Base-by-base conservation (phyloP, 2,888 invertebrate genomes). In the Coleophora deauratella region DNA sequence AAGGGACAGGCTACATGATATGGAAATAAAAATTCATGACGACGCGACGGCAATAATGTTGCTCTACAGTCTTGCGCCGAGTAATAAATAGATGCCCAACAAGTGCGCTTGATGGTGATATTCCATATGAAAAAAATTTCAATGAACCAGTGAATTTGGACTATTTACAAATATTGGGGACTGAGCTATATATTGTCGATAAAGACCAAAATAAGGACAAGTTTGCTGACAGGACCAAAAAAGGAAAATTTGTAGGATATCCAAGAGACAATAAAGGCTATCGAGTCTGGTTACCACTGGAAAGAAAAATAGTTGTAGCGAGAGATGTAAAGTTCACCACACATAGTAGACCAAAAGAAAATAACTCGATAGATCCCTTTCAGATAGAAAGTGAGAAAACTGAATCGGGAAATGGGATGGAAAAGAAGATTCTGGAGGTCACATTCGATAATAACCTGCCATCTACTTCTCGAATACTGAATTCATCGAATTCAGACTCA, bases 211-310 rank as follows among this genome's bases (percentile, higher is more conserved):
- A 12, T 8, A 39, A 33, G 13, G 39, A 34, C 10, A 39, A 39
- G 28, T 39, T 39, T 34, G 33, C 13, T 2, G 9, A 4, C 3
- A 33, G 15, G 27, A 8, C 11, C 2, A 7, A n/a, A 9, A 9
- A 2, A 2, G 40, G 40, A n/a, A 33, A 28, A 7, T 40, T 40
- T 15, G 13, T 35, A 2, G 40, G 40, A 13, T 40, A 40, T 30
- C 35, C 27, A 2, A 40, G 9, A 30, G 9, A 28, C 4, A 6
- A 3, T 6, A 40, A 35, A 35, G 40, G 35, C 3, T 35, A 30
- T 15, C 11, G 30, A 15, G 15, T 28, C 7, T 28, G 28, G 28
- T 8, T 28, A 8, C 28, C 28, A 8, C 7, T 8, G 9, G 28
- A 28, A 9, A 6, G 9, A 8, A 28, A 28, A 28, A 28, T 28